These are phyloP conservation scores for Penelope pileata DNA, from an alignment of 2,113 vertebrate genomes.

Conservation along the genomic window DNA sequence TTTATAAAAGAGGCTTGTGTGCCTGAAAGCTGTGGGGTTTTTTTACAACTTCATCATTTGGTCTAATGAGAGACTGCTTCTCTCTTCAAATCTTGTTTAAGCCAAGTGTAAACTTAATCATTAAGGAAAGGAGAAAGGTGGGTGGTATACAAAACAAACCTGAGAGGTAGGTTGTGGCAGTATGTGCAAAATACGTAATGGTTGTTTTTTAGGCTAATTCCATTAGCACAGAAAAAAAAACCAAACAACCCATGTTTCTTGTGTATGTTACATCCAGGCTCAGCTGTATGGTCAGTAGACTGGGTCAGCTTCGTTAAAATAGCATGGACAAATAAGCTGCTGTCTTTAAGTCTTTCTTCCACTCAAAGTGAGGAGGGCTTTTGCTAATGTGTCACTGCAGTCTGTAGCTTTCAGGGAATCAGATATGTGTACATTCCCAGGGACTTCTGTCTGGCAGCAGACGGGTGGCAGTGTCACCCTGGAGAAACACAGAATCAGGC, in stretches of 20 bases:
- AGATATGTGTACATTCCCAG: background rate
- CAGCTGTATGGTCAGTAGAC: background rate
- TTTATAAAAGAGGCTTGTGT: background rate
- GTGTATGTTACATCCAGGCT: background rate
- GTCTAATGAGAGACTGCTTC: background rate
- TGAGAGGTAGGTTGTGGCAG: background rate
- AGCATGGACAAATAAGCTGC: background rate
- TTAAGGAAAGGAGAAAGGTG: background rate
- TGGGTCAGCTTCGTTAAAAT: background rate
- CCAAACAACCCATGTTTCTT: background rate
- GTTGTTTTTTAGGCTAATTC: background rate
- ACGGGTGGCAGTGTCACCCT: background rate
- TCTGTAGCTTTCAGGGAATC: background rate
- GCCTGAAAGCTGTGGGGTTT: background rate
- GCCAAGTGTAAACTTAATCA: background rate
- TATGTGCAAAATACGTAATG: background rate
- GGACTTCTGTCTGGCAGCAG: fast-evolving
- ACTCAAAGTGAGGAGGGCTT: background rate
- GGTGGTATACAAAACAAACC: background rate
- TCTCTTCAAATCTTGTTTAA: background rate
- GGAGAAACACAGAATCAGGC: background rate
- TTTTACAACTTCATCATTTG: background rate
- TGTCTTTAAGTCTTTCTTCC: background rate
- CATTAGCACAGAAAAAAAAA: background rate
- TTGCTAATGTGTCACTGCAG: background rate